Evolutionary conservation across 2,888 invertebrate genomes (phyloP).

Genomic region (Habrosyne pyritoides): DNA sequence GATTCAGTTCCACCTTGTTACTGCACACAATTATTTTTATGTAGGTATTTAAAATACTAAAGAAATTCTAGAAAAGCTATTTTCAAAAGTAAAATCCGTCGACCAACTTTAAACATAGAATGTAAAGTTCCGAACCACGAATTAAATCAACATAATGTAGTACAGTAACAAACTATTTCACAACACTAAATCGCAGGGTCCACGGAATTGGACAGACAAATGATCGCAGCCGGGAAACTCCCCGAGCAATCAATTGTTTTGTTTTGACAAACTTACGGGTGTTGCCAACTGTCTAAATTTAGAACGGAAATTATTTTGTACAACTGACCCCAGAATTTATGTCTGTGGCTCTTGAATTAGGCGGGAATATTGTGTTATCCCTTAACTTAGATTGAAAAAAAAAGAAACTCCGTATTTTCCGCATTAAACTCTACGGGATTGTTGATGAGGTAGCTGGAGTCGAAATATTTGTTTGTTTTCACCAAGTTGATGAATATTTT

Average conservation of each 20-base stretch:
- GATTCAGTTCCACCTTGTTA: no score
- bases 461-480: not conserved
- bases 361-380: slow-evolving; percentile 7
- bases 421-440: not conserved
- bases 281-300: slow-evolving; percentile 28
- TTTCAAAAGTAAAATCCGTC: not conserved
- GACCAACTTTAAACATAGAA: not conserved
- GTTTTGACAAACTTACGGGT: slow-evolving; percentile 26
- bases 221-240: slow-evolving; percentile 16
- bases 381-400: slow-evolving; percentile 6
- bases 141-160: slow-evolving; percentile 3
- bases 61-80: no score
- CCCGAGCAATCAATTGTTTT: slow-evolving; percentile 24
- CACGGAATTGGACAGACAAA: slow-evolving; percentile 19
- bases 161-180: slow-evolving; percentile 7
- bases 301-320: slow-evolving; percentile 29
- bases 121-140: not conserved
- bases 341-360: slow-evolving; percentile 12
- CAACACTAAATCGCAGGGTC: slow-evolving; percentile 17
- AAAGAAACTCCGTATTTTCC: slow-evolving; percentile 12
- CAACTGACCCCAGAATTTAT: slow-evolving; percentile 15
- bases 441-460: not conserved
- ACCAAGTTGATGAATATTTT: not conserved
- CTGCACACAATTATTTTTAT: no score
- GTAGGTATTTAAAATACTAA: no score